Evolutionary conservation across 2,797 vertebrate genomes (phyloP).

Genomic region (Anableps anableps): DNA sequence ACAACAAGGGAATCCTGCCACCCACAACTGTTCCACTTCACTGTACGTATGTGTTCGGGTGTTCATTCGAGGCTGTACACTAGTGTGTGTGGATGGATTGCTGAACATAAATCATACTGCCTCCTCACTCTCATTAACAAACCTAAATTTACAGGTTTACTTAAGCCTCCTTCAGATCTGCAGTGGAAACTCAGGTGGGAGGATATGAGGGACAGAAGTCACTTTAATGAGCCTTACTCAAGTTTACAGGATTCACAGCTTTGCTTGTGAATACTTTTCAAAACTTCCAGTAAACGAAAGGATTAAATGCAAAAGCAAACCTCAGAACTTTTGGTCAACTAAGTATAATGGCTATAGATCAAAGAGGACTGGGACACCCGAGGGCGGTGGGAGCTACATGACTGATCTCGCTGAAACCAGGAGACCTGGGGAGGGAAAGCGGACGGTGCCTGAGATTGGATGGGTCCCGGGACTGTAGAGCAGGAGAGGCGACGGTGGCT

Average conservation of each 20-base stretch:
- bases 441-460: conserved; percentile 41
- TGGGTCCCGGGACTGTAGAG: conserved; percentile 62
- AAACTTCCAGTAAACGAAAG: conserved; percentile 13
- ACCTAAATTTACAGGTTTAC: conserved; percentile 61
- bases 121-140: conserved; percentile 49
- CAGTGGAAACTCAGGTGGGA: conserved; percentile 62
- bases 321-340: conserved; percentile 22
- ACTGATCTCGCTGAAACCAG: conserved; percentile 50
- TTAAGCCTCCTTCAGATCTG: conserved; percentile 44
- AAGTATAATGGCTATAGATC: conserved; percentile 49
- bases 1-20: conserved; percentile 81
- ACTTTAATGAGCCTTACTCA: conserved; percentile 21
- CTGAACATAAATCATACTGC: conserved; percentile 57
- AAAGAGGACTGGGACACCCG: conserved; percentile 49
- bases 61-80: conserved; percentile 47
- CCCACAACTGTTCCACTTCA: conserved; percentile 80
- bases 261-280: conserved; percentile 7
- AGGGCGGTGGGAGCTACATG: conserved; percentile 42
- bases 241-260: conserved; percentile 44
- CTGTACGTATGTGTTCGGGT: conserved; percentile 53
- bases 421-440: conserved; percentile 30
- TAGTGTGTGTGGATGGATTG: conserved; percentile 49
- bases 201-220: conserved; percentile 53
- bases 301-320: conserved; percentile 30
- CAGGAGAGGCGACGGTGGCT: conserved; percentile 50